Percentiles rank a stretch among this genome's conserved stretches.
Evolutionary conservation across 2,888 invertebrate genomes (phyloP).

Genomic region (Druceiella hillmani): DNA sequence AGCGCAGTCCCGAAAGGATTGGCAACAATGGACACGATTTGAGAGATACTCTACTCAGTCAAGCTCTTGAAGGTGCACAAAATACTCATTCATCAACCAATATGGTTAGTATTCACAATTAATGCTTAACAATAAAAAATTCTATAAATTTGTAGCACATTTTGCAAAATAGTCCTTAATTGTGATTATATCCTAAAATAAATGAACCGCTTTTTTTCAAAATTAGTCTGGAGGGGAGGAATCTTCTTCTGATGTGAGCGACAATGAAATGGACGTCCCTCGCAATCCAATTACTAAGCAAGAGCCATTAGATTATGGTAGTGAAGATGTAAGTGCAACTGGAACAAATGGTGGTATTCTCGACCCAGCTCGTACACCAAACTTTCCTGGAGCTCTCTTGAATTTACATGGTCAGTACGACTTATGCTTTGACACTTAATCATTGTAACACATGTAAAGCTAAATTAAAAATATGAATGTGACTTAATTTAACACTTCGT

Average conservation of each 20-base stretch:
- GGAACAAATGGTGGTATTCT: slow-evolving; percentile 59
- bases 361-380: slow-evolving; percentile 59
- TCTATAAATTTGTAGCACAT: too few species aligned
- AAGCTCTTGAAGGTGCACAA: slow-evolving; percentile 70
- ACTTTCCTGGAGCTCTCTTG: slow-evolving; percentile 74
- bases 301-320: slow-evolving; percentile 65
- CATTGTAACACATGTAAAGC: slow-evolving; percentile 13
- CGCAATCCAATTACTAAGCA: slow-evolving; percentile 57
- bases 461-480: slow-evolving; percentile 9
- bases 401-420: slow-evolving; percentile 66
- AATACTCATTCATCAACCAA: slow-evolving; percentile 54
- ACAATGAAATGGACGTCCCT: slow-evolving; percentile 53
- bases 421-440: neutral
- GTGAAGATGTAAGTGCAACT: slow-evolving; percentile 59
- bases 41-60: slow-evolving; percentile 67
- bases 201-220: too few species aligned
- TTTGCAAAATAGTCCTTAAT: too few species aligned
- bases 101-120: slow-evolving; percentile 43
- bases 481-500: too few species aligned
- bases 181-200: too few species aligned
- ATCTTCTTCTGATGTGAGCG: slow-evolving; percentile 79
- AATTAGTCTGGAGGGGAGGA: slow-evolving; percentile 82
- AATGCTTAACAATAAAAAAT: too few species aligned
- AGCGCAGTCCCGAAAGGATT: slow-evolving; percentile 55
- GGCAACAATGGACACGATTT: slow-evolving; percentile 61